These are phyloP conservation scores for Nymphalis urticae DNA, from an alignment of 2,888 invertebrate species.

Conservation along the genomic window DNA sequence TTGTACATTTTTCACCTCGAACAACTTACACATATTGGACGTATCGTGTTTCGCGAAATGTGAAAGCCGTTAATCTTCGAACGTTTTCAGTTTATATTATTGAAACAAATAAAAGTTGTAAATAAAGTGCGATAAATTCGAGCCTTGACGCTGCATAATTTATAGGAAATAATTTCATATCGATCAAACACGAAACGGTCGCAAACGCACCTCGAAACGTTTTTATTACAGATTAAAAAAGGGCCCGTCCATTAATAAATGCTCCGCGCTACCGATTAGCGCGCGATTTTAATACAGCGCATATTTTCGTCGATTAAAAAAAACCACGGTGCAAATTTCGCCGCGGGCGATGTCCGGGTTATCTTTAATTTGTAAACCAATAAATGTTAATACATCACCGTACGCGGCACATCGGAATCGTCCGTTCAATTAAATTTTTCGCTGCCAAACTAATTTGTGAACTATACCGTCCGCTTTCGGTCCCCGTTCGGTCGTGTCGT, in stretches of 20 bases:
- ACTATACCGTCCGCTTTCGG: slow-evolving; percentile 65
- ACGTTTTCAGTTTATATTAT: slow-evolving; percentile 49
- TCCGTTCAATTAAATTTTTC: slow-evolving; percentile 72
- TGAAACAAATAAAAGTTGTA: slow-evolving; percentile 52
- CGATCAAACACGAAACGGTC: slow-evolving; percentile 44
- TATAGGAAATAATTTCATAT: slow-evolving; percentile 52
- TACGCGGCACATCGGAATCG: slow-evolving; percentile 49
- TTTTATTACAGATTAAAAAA: slow-evolving; percentile 49
- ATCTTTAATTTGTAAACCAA: slow-evolving; percentile 80
- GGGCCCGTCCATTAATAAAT: slow-evolving; percentile 51
- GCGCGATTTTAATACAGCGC: slow-evolving; percentile 50
- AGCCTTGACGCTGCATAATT: slow-evolving; percentile 52
- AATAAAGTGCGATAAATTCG: slow-evolving; percentile 54
- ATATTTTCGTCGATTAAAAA: slow-evolving; percentile 57
- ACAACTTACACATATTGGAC: slow-evolving; percentile 22
- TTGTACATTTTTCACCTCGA: slow-evolving; percentile 11
- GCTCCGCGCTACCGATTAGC: slow-evolving; percentile 53
- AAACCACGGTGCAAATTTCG: slow-evolving; percentile 53
- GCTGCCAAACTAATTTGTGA: slow-evolving; percentile 75
- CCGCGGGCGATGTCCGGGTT: slow-evolving; percentile 52
- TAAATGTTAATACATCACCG: slow-evolving; percentile 78
- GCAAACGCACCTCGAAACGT: slow-evolving; percentile 43
- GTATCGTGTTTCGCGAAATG: slow-evolving; percentile 34
- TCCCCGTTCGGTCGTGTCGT: slow-evolving; percentile 55
- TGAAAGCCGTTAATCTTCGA: slow-evolving; percentile 43